Conservation (phyloP, 2,888 invertebrate species). For the Smittia aterrima region DNA sequence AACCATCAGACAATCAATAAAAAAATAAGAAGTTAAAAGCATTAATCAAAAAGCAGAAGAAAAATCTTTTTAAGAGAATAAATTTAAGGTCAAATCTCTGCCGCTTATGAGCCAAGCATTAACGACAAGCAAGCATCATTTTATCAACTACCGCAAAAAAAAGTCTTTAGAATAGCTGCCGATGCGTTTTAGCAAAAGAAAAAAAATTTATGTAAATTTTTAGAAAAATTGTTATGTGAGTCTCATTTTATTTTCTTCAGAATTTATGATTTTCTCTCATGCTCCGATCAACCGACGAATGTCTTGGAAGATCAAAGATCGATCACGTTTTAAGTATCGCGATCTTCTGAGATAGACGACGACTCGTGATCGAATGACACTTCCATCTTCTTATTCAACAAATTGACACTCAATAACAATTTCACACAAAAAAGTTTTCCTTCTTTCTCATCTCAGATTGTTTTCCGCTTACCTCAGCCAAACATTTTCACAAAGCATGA, state of each 20-base stretch:
- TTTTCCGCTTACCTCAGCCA: slow-evolving; percentile 5
- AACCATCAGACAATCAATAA: neutral
- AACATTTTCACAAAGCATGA: slow-evolving; percentile 31
- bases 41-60: slow-evolving; percentile 22
- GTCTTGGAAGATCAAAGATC: neutral
- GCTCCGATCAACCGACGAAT: neutral
- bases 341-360: neutral
- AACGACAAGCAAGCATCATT: slow-evolving; percentile 26
- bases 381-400: neutral
- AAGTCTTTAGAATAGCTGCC: slow-evolving; percentile 29
- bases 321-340: neutral
- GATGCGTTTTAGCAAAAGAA: slow-evolving; percentile 21
- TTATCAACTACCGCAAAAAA: slow-evolving; percentile 31
- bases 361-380: neutral
- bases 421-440: neutral
- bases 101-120: slow-evolving; percentile 22
- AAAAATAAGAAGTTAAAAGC: slow-evolving; percentile 22
- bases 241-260: neutral
- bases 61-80: neutral
- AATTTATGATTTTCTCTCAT: neutral
- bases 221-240: slow-evolving; percentile 33
- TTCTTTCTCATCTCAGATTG: slow-evolving; percentile 4
- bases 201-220: slow-evolving; percentile 26
- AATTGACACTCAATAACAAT: neutral
- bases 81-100: neutral